Percentiles rank a stretch among this genome's conserved stretches.
Evolutionary conservation across 2,113 vertebrate species (phyloP).

Genomic region (Probosciger aterrimus): DNA sequence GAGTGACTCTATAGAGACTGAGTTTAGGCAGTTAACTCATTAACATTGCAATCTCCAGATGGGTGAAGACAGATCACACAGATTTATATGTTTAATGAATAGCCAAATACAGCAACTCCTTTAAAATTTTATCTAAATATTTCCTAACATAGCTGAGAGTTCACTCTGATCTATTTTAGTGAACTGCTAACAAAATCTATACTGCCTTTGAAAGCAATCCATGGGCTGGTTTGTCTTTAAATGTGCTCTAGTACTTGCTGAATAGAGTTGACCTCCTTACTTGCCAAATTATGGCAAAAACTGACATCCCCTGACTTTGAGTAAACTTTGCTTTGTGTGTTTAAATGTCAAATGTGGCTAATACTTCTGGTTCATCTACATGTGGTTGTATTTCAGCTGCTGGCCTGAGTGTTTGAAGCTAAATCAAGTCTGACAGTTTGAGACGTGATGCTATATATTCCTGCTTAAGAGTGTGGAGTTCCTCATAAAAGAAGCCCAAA

Average conservation of each 20-base stretch:
- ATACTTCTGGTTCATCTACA: neutral
- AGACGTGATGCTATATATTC: neutral
- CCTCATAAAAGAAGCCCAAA: neutral
- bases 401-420: neutral
- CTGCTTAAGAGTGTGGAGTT: neutral
- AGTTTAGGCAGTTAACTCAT: constrained; percentile 47
- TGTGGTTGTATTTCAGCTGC: neutral
- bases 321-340: neutral
- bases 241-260: neutral
- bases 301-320: neutral
- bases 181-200: neutral
- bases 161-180: neutral
- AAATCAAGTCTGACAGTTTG: neutral
- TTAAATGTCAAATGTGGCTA: neutral
- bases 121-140: constrained; percentile 40
- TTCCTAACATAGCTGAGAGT: constrained; percentile 20
- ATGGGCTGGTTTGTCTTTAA: neutral
- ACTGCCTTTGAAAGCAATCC: neutral
- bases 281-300: neutral
- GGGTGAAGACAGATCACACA: neutral
- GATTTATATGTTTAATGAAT: constrained; percentile 7
- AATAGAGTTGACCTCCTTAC: neutral
- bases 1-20: constrained; percentile 25
- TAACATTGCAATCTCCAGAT: constrained; percentile 44
- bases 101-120: neutral